phyloP scores from a whole-genome alignment of 2,888 invertebrate species.

The Venustoraphidia nigricollis region DNA sequence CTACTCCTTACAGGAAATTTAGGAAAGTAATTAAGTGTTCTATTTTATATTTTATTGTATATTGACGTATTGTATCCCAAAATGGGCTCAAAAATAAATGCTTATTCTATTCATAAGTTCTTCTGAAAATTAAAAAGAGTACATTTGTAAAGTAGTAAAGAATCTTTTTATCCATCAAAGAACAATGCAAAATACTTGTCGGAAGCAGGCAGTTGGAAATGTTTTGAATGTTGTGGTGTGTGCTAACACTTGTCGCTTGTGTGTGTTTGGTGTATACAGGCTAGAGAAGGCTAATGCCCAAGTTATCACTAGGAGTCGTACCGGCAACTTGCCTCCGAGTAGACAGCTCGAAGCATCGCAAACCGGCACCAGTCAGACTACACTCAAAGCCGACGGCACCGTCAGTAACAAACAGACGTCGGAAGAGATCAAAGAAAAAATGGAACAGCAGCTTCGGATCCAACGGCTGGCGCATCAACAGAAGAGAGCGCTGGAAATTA shows the following conservation, averaged over 20 bases:
- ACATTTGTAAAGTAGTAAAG: neutral
- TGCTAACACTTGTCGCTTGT: conserved; percentile 12
- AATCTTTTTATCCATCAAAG: neutral
- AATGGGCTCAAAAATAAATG: too few species aligned
- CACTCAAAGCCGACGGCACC: conserved; percentile 21
- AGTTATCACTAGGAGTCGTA: conserved; percentile 67
- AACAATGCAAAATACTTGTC: too few species aligned
- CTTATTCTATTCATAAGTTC: too few species aligned
- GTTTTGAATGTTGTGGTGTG: conserved; percentile 7
- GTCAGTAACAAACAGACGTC: conserved; percentile 44
- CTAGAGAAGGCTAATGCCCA: conserved; percentile 56
- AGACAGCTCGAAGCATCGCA: conserved; percentile 19
- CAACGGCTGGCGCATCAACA: conserved; percentile 84
- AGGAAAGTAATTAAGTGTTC: too few species aligned
- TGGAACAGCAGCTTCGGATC: conserved; percentile 79
- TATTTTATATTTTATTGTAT: too few species aligned
- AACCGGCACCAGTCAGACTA: conserved; percentile 15
- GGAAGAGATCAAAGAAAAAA: conserved; percentile 72
- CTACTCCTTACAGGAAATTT: too few species aligned
- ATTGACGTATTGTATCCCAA: too few species aligned
- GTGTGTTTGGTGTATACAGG: conserved; percentile 29
- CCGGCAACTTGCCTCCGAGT: conserved; percentile 47
- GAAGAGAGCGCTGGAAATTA: conserved; percentile 56
- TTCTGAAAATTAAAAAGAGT: neutral
- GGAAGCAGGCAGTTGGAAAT: too few species aligned